phyloP scores from a whole-genome alignment of 1,140 invertebrate species.

The Pararge aegeria region DNA sequence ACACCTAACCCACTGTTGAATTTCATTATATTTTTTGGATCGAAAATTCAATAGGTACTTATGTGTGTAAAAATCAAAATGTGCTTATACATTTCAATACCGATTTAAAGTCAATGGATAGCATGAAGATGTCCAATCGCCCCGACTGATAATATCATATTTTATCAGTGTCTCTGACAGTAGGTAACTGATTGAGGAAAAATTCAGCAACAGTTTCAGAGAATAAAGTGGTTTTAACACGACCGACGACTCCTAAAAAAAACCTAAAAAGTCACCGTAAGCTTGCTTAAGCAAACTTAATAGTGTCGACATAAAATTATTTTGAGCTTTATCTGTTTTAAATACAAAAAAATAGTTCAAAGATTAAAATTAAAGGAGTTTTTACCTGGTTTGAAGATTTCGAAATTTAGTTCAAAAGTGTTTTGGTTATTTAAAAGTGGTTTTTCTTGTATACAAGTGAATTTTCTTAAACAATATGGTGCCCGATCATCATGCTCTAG shows the following conservation, averaged over 20 bases:
- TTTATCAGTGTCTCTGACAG: background rate
- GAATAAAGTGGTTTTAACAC: background rate
- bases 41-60: no score
- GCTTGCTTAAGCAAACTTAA: background rate
- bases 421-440: background rate
- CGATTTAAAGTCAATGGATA: background rate
- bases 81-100: background rate
- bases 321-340: constrained; percentile 23
- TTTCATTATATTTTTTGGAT: no score
- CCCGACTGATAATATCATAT: background rate
- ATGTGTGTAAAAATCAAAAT: no score
- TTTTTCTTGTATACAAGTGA: background rate
- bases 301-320: background rate
- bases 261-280: background rate
- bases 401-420: background rate
- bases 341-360: constrained; percentile 21
- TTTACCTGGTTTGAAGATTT: background rate
- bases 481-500: background rate
- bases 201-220: background rate
- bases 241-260: background rate
- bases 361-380: constrained; percentile 6
- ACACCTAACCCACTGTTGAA: no score
- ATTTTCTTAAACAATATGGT: background rate
- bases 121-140: background rate
- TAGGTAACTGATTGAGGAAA: background rate